Percentiles rank a stretch among this genome's conserved stretches.
These are phyloP conservation scores for Lytechinus variegatus DNA, from an alignment of 35 echinoderm and acorn worm genomes.

Conservation along the genomic window DNA sequence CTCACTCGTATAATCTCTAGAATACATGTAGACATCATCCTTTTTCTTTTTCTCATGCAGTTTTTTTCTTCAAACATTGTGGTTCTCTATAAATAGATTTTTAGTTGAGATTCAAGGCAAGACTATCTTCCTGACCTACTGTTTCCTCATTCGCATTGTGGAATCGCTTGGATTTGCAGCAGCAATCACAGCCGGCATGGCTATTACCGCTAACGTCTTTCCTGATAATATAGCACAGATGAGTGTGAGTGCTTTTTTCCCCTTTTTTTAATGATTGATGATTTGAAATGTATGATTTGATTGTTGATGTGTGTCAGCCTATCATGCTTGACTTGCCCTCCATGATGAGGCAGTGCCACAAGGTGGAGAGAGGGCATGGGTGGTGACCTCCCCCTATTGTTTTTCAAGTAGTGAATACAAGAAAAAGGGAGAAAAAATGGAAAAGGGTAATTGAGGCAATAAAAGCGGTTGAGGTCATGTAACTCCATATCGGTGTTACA, in stretches of 20 bases:
- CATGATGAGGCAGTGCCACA: too few relatives aligned
- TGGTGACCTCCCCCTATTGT: too few relatives aligned
- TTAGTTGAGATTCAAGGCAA: constrained; percentile 61
- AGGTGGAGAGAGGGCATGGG: too few relatives aligned
- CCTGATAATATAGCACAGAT: constrained; percentile 75
- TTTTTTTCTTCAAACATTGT: not conserved
- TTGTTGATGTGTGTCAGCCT: not conserved
- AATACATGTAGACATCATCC: too few relatives aligned
- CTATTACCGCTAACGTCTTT: constrained; percentile 73
- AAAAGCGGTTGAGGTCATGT: too few relatives aligned
- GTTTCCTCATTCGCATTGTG: constrained; percentile 62
- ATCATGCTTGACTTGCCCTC: too few relatives aligned
- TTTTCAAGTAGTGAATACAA: too few relatives aligned
- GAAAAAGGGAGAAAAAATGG: too few relatives aligned
- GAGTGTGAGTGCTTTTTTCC: constrained; percentile 39
- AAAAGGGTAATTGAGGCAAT: too few relatives aligned
- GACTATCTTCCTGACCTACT: constrained; percentile 61
- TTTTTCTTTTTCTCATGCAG: too few relatives aligned
- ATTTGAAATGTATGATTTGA: not conserved
- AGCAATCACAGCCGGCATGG: constrained; percentile 56
- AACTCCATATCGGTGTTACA: too few relatives aligned
- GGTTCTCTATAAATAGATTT: constrained; percentile 31
- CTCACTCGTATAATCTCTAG: too few relatives aligned
- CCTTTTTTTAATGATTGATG: not conserved
- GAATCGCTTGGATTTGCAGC: constrained; percentile 71